These are phyloP conservation scores for Malthinus flaveolus DNA, from an alignment of 2,888 invertebrate genomes.

Conservation along the genomic window DNA sequence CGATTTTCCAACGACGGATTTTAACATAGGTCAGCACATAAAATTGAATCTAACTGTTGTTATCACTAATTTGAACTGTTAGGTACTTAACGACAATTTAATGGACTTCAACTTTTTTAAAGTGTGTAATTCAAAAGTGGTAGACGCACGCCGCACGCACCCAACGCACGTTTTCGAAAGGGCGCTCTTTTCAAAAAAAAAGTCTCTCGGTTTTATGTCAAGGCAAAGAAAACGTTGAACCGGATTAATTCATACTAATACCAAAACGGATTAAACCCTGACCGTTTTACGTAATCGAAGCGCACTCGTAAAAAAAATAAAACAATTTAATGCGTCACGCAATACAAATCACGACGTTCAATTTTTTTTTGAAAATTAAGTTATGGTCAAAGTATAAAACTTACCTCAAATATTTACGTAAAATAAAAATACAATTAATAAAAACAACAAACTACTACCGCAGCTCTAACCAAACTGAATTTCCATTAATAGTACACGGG, in stretches of 20 bases:
- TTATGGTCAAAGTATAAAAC: not conserved
- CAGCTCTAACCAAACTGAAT: slow-evolving; percentile 14
- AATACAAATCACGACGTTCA: not conserved
- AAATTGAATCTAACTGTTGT: no score
- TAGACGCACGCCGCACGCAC: no score
- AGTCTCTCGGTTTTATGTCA: not conserved
- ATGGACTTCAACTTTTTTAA: no score
- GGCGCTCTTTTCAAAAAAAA: not conserved
- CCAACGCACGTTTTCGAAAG: no score
- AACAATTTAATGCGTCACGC: not conserved
- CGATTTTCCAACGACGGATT: no score
- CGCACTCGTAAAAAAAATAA: not conserved
- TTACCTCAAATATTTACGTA: not conserved
- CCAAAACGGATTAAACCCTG: not conserved
- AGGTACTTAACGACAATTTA: no score
- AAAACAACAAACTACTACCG: slow-evolving; percentile 9
- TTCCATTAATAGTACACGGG: slow-evolving; percentile 10
- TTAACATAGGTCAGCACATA: no score
- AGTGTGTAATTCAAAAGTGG: no score
- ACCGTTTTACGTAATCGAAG: slow-evolving; percentile 1
- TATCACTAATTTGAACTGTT: no score
- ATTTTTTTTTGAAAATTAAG: not conserved
- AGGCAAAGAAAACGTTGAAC: slow-evolving; percentile 2
- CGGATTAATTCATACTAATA: slow-evolving; percentile 4
- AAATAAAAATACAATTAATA: slow-evolving; percentile 1